phyloP scores from a whole-genome alignment of 2,113 vertebrate genomes.

The Takifugu flavidus region DNA sequence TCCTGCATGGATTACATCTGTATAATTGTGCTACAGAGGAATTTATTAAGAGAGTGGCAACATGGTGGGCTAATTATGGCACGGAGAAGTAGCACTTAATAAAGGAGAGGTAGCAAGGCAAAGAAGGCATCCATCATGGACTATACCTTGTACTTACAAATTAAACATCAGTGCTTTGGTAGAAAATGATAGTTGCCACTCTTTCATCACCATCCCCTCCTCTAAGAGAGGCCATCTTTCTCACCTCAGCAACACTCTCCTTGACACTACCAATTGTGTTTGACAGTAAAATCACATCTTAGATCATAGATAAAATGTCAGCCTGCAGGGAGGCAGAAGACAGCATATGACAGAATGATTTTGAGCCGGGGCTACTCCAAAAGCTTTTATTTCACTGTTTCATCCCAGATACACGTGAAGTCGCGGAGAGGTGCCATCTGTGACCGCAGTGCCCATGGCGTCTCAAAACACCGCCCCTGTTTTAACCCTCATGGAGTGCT shows the following conservation, averaged over 20 bases:
- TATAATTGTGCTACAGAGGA: slow-evolving; percentile 16
- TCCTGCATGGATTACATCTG: slow-evolving; percentile 21
- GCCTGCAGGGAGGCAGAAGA: slow-evolving; percentile 31
- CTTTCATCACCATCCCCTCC: slow-evolving; percentile 29
- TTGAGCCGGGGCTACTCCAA: slow-evolving; percentile 50
- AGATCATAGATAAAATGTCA: slow-evolving; percentile 57
- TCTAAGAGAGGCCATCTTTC: slow-evolving; percentile 37
- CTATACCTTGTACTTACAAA: slow-evolving; percentile 25
- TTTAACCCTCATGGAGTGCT: slow-evolving; percentile 1
- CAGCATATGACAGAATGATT: slow-evolving; percentile 44
- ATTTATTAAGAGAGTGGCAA: slow-evolving; percentile 19
- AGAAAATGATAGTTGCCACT: slow-evolving; percentile 27
- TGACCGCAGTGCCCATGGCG: slow-evolving; percentile 7
- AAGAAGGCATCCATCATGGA: slow-evolving; percentile 34
- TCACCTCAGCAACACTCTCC: slow-evolving; percentile 43
- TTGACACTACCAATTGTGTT: slow-evolving; percentile 51
- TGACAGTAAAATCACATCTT: slow-evolving; percentile 68
- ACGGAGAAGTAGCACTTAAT: slow-evolving; percentile 26
- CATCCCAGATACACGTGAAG: slow-evolving; percentile 31
- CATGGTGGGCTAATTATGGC: slow-evolving; percentile 33
- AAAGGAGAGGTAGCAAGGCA: slow-evolving; percentile 21
- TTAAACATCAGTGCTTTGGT: slow-evolving; percentile 27
- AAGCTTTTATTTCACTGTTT: slow-evolving; percentile 46
- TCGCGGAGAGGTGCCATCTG: slow-evolving; percentile 8
- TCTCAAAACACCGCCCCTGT: slow-evolving; percentile 5